Evolutionary conservation across 2,797 vertebrate species (phyloP).

Genomic region (Molothrus ater): DNA sequence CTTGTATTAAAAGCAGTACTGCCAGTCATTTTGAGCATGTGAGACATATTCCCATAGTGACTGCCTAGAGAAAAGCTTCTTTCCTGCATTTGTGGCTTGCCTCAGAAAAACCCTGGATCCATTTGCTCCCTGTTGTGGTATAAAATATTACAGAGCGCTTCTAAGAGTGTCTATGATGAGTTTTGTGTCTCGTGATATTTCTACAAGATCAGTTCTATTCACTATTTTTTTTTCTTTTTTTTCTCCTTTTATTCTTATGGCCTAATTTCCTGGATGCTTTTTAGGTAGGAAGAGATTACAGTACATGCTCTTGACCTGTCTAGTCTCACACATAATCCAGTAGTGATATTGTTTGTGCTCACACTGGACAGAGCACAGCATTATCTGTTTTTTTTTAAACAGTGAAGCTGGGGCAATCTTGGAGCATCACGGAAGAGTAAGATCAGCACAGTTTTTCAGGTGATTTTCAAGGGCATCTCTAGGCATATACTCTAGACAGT

Average conservation of each 20-base stretch:
- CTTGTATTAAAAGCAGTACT: neutral
- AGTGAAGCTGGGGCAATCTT: neutral
- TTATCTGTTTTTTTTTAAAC: neutral
- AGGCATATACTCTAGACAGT: neutral
- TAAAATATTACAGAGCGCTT: neutral
- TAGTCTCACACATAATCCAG: neutral
- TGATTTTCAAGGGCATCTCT: neutral
- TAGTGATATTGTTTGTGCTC: neutral
- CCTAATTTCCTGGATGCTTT: neutral
- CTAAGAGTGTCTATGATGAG: neutral
- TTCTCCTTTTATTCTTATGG: neutral
- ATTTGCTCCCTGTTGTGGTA: neutral
- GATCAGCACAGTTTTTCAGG: neutral
- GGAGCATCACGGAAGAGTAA: neutral
- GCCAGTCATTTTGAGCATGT: neutral
- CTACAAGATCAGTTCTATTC: neutral
- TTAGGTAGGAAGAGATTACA: neutral
- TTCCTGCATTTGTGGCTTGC: neutral
- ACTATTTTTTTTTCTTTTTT: neutral
- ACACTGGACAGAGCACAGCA: neutral
- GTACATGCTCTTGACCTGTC: neutral
- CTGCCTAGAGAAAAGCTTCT: neutral
- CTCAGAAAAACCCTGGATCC: neutral
- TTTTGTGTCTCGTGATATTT: neutral
- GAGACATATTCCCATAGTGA: neutral